These are phyloP conservation scores for Speoplatyrhinus poulsoni DNA, from an alignment of 2,113 vertebrate genomes.

Conservation along the genomic window DNA sequence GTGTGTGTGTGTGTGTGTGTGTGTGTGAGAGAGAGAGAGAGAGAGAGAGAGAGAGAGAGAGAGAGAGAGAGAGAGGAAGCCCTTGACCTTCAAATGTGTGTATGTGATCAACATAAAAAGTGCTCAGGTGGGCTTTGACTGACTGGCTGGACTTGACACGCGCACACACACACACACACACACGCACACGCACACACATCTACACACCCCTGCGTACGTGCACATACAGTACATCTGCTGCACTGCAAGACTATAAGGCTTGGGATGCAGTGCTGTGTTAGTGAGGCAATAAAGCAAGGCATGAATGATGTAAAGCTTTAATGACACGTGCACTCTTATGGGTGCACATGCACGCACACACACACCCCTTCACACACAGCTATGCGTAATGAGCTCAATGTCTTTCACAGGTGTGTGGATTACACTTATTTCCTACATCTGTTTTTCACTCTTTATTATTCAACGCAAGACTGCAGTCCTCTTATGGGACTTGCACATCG, in stretches of 20 bases:
- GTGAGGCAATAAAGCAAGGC: slow-evolving; percentile 44
- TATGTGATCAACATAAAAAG: slow-evolving; percentile 69
- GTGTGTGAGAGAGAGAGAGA: not conserved
- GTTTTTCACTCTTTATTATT: slow-evolving; percentile 59
- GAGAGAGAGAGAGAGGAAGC: slow-evolving; percentile 31
- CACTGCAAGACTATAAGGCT: slow-evolving; percentile 14
- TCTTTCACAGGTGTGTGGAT: slow-evolving; percentile 65
- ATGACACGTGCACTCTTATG: slow-evolving; percentile 17
- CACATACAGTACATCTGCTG: not conserved
- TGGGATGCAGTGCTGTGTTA: slow-evolving; percentile 28
- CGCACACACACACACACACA: slow-evolving; percentile 15
- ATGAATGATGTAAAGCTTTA: slow-evolving; percentile 46
- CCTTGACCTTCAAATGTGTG: slow-evolving; percentile 74
- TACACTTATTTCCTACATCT: slow-evolving; percentile 60
- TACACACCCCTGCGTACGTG: not conserved
- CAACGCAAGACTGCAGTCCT: slow-evolving; percentile 46
- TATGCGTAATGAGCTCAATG: slow-evolving; percentile 51
- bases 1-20: not conserved
- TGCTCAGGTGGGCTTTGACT: slow-evolving; percentile 52
- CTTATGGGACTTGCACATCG: slow-evolving; percentile 42
- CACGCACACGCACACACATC: slow-evolving; percentile 28
- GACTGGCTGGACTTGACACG: slow-evolving; percentile 20
- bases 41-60: slow-evolving; percentile 20
- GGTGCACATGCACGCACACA: slow-evolving; percentile 16
- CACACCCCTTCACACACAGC: slow-evolving; percentile 11